A percentile compares a stretch with the other conserved stretches of the same genome.
These are phyloP conservation scores for Lytechinus variegatus DNA, from an alignment of 35 echinoderm and acorn worm genomes.

Conservation along the genomic window DNA sequence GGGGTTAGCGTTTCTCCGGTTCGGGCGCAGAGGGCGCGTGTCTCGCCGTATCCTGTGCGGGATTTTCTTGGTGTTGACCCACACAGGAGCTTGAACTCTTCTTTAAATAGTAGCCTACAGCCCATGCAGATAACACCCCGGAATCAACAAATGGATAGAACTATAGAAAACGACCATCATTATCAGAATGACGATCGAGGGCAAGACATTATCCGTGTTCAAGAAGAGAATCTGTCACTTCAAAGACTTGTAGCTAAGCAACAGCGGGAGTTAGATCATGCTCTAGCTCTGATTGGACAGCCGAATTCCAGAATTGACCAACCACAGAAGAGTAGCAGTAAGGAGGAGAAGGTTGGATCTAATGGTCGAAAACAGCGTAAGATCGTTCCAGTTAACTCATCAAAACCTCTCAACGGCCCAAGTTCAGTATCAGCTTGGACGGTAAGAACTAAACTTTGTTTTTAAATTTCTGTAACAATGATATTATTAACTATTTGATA, in stretches of 20 bases:
- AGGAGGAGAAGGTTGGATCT: neutral
- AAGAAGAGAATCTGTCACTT: constrained; percentile 29
- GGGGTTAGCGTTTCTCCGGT: constrained; percentile 1
- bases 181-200: neutral
- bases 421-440: neutral
- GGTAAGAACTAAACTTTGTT: neutral
- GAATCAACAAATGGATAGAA: neutral
- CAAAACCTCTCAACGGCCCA: neutral
- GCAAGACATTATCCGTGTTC: neutral
- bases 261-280: neutral
- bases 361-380: neutral
- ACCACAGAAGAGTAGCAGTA: neutral
- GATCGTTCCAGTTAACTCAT: constrained; percentile 8
- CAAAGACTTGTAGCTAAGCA: constrained; percentile 6
- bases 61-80: neutral
- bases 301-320: constrained; percentile 7
- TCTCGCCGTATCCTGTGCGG: neutral
- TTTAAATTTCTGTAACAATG: neutral
- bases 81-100: neutral
- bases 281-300: constrained; percentile 37
- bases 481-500: no score
- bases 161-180: neutral
- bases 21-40: neutral
- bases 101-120: neutral
- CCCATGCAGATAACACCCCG: neutral